Base-by-base conservation (phyloP, 2,797 vertebrate species). In the Percopsis omiscomaycus region DNA sequence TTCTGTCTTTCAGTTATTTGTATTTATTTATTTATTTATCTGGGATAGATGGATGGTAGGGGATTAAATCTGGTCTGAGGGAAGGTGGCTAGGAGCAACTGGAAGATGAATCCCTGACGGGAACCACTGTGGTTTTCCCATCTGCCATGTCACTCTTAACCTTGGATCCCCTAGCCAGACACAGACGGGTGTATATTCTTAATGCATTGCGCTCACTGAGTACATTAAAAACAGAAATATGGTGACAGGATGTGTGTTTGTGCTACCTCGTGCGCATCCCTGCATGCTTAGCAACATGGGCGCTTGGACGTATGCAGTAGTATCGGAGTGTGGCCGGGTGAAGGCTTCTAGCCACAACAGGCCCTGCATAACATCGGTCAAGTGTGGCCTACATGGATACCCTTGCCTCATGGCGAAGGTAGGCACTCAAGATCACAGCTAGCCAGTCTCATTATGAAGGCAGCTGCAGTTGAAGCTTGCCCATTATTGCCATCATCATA, bases 61-160 rank as follows among this genome's bases (percentile, higher is more conserved):
- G 51, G 71, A 53, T 66, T 49, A 58, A 59, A 5, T 61, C 58
- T 59, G 30, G 37, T 62, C 46, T 54, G 66, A 73, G 16, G 29
- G 45, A 28, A 68, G 49, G 55, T 27, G 14, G 14, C 32, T 13
- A 29, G 48, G 30, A 60, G 52, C 54, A 28, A 60, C 42, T n/a
- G n/a, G 69, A 64, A 47, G 47, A 78, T 66, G 61, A 66, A 55
- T 79, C 58, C 66, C 58, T 76, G 52, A 73, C 77, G 73, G 48
- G 77, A 79, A 56, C 50, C 54, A 72, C 63, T 80, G 74, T 75
- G 76, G 74, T 59, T 76, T 71, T 70, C 65, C 83, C 79, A 86
- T 84, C 76, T 84, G 82, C 65, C 80, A 50, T 66, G 68, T 55
- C 76, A 79, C 65, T 75, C 64, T 80, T 82, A 78, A 86, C 80